Percentiles rank a stretch among this genome's conserved stretches.
phyloP scores from a whole-genome alignment of 2,797 vertebrate species.

The Scyliorhinus canicula region DNA sequence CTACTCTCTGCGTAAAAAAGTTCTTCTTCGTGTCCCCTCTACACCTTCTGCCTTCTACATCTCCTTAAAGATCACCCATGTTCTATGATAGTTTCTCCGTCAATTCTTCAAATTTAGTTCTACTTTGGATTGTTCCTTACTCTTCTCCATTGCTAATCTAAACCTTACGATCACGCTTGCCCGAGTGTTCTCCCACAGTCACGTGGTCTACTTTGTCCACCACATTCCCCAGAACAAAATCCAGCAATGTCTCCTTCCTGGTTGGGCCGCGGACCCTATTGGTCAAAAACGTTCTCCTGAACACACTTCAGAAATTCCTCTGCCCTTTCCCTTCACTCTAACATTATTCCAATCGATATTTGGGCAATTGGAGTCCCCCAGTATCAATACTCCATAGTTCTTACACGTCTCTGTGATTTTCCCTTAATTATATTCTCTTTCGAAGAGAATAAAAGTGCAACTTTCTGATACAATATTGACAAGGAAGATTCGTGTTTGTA shows the following conservation, averaged over 20 bases:
- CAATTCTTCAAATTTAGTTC: neutral
- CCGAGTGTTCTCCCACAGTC: neutral
- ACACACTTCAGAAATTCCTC: neutral
- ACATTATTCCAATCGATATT: neutral
- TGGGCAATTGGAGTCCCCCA: neutral
- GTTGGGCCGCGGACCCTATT: neutral
- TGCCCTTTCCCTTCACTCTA: neutral
- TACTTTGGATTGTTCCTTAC: neutral
- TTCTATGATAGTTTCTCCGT: neutral
- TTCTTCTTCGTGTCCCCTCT: no score
- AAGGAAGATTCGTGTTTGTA: neutral
- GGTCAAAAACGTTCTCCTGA: neutral
- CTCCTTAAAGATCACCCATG: neutral
- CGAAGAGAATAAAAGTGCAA: neutral
- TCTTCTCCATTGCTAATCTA: neutral
- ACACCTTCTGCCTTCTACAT: no score
- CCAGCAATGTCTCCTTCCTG: neutral
- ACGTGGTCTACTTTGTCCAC: neutral
- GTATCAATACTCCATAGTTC: no score
- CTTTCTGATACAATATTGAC: no score
- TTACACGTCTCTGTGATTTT: neutral
- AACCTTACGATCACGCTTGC: neutral
- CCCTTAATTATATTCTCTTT: neutral
- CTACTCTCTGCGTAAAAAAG: no score
- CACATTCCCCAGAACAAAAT: neutral